These are phyloP conservation scores for Diadophis punctatus DNA, from an alignment of 2,113 vertebrate species.

Conservation along the genomic window DNA sequence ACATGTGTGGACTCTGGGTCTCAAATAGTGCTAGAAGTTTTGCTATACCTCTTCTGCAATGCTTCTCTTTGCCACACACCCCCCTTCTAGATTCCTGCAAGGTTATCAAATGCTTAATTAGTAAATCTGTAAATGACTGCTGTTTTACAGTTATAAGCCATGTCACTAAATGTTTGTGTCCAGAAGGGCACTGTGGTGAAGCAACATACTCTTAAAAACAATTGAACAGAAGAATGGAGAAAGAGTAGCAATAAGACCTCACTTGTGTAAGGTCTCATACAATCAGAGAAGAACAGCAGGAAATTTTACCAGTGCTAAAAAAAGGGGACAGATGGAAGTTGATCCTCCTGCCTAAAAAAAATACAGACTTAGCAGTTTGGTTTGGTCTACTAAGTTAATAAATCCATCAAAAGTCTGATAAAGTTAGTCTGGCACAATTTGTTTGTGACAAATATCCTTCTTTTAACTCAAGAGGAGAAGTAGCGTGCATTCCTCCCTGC, in stretches of 20 bases:
- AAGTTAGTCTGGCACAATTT: neutral
- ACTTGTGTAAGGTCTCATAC: neutral
- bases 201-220: neutral
- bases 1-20: conserved; percentile 46
- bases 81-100: conserved; percentile 37
- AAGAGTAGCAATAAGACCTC: neutral
- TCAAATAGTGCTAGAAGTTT: conserved; percentile 49
- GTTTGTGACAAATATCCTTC: neutral
- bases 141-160: neutral
- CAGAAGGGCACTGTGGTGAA: neutral
- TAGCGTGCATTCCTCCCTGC: neutral
- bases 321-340: neutral
- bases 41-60: conserved; percentile 63
- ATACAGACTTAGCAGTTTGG: neutral
- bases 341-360: neutral
- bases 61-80: conserved; percentile 49
- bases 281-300: neutral
- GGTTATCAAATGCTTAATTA: conserved; percentile 31
- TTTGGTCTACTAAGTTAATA: neutral
- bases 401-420: neutral
- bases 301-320: neutral
- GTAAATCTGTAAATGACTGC: neutral
- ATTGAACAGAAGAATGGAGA: neutral
- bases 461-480: neutral
- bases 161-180: neutral